These are phyloP conservation scores for Oscheius sp. DNA, from an alignment of 2,888 invertebrate species.

Conservation along the genomic window DNA sequence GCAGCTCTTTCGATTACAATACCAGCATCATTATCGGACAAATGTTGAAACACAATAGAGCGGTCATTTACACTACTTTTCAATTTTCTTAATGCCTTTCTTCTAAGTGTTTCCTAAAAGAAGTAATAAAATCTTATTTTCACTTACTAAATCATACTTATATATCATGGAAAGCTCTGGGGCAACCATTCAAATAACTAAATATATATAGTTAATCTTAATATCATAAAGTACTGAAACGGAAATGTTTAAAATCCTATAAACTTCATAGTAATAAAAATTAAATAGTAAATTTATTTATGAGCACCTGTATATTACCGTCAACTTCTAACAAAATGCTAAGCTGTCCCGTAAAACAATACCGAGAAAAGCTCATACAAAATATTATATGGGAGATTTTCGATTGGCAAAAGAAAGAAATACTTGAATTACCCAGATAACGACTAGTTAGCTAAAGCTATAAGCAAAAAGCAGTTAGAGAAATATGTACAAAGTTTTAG, in stretches of 20 bases:
- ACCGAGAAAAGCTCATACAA: neutral
- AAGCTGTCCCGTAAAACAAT: neutral
- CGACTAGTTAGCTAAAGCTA: constrained; percentile 9
- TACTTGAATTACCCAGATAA: constrained; percentile 6
- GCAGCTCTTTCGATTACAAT: neutral
- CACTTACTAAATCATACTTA: no score
- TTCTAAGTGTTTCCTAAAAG: neutral
- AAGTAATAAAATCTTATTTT: neutral
- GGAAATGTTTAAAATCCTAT: neutral
- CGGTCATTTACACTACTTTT: neutral
- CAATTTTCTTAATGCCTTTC: neutral
- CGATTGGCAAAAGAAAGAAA: neutral
- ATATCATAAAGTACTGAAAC: neutral
- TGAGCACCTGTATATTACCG: neutral
- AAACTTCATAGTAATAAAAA: no score
- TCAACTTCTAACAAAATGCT: neutral
- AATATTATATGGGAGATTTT: neutral
- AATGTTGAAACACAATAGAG: neutral
- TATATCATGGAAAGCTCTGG: no score
- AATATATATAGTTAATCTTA: neutral
- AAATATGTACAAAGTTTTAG: constrained; percentile 18
- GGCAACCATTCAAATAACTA: neutral
- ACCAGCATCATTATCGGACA: neutral
- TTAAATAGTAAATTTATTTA: neutral
- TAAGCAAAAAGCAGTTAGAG: neutral